These are phyloP conservation scores for Parazoanthus swiftii DNA, from an alignment of 92 coral and sea anemone genomes.

Conservation along the genomic window DNA sequence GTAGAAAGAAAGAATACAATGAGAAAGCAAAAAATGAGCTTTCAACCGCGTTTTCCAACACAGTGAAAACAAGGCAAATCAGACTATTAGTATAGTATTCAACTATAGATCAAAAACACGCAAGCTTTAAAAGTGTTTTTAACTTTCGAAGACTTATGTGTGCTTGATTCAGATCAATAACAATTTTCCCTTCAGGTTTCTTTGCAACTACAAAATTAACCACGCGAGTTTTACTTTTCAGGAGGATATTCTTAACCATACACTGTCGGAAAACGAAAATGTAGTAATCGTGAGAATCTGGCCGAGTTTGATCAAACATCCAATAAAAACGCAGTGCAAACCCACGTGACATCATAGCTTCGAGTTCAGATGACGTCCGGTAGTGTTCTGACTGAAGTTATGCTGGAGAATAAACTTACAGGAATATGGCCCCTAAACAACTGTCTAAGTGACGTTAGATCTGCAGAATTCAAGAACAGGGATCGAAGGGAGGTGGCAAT, in stretches of 20 bases:
- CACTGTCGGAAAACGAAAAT: background rate
- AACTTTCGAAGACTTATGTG: too few relatives aligned
- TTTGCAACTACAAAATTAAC: background rate
- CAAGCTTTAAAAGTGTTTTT: too few relatives aligned
- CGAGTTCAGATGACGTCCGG: slow-evolving; percentile 34
- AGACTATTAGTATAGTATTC: too few relatives aligned
- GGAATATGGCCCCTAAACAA: slow-evolving; percentile 48
- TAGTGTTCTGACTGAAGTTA: slow-evolving; percentile 42
- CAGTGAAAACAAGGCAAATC: too few relatives aligned
- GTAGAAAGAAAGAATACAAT: background rate
- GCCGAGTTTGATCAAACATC: background rate
- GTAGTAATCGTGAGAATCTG: background rate
- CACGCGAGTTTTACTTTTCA: background rate
- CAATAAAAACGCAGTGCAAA: background rate
- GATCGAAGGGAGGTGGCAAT: slow-evolving; percentile 40
- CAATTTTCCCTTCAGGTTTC: background rate
- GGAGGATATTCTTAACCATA: background rate
- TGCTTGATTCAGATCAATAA: too few relatives aligned
- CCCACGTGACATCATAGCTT: slow-evolving; percentile 36
- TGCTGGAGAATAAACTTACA: slow-evolving; percentile 47
- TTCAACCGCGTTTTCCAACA: too few relatives aligned
- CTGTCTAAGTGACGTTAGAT: slow-evolving; percentile 50
- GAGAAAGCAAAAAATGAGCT: too few relatives aligned
- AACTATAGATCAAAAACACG: too few relatives aligned
- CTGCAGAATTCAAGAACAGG: slow-evolving; percentile 52